Evolutionary conservation across 2,797 vertebrate species (phyloP).

Genomic region (Gobio occitaniae): DNA sequence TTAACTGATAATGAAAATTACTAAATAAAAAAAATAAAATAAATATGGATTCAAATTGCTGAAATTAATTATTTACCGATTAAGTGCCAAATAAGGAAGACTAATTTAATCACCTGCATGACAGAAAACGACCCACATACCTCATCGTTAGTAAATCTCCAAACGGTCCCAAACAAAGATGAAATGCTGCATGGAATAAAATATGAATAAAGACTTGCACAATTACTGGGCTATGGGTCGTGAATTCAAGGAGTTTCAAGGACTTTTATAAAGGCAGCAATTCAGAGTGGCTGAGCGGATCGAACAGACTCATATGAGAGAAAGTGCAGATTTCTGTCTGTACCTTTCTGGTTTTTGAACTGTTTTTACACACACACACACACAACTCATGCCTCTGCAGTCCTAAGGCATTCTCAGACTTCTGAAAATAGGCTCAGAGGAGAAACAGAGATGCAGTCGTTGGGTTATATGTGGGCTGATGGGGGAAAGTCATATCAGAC

Average conservation of each 20-base stretch:
- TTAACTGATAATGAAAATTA: not conserved
- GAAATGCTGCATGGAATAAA: constrained; percentile 78
- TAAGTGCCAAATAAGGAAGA: not conserved
- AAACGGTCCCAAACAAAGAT: constrained; percentile 71
- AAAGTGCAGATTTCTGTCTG: constrained; percentile 60
- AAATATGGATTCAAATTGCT: not conserved
- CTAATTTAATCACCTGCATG: constrained; percentile 6
- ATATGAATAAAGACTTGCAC: constrained; percentile 79
- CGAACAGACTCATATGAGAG: constrained; percentile 69
- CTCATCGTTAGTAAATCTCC: not conserved
- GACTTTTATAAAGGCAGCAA: constrained; percentile 76
- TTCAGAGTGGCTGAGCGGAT: constrained; percentile 71
- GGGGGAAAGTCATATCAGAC: not conserved
- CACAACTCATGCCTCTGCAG: not conserved
- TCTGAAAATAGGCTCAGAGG: not conserved
- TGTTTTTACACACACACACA: not conserved
- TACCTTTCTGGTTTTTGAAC: constrained; percentile 5
- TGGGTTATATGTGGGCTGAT: not conserved
- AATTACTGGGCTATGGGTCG: constrained; percentile 72
- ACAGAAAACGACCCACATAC: not conserved
- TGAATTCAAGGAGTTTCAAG: constrained; percentile 67
- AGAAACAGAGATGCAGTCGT: not conserved
- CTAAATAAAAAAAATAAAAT: too few species aligned
- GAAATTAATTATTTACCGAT: not conserved
- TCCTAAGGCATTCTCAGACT: not conserved